phyloP scores from a whole-genome alignment of 2,888 invertebrate species.

The Harpalus rubripes region DNA sequence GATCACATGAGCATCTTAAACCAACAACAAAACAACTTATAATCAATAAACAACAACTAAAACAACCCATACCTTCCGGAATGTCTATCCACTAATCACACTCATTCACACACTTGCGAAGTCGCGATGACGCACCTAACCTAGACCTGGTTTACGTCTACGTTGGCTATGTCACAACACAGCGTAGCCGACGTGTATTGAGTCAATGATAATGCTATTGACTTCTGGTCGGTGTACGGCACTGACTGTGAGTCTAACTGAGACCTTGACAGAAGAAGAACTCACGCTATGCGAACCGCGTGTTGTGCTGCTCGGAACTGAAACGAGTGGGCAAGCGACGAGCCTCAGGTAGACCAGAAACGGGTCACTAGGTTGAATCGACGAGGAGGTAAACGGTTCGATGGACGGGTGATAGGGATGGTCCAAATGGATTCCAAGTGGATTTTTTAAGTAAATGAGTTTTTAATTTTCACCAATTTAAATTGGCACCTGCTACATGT shows the following conservation, averaged over 20 bases:
- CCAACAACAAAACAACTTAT: not conserved
- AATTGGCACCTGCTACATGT: too few species aligned
- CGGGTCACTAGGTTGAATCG: slow-evolving; percentile 65
- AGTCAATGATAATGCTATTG: too few species aligned
- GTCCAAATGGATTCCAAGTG: not conserved
- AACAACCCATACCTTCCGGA: slow-evolving; percentile 16
- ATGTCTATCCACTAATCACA: slow-evolving; percentile 25
- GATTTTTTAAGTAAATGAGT: too few species aligned
- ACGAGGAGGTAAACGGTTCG: slow-evolving; percentile 48
- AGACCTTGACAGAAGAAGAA: slow-evolving; percentile 27
- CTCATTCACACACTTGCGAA: slow-evolving; percentile 34
- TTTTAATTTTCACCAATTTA: too few species aligned
- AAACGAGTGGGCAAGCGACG: slow-evolving; percentile 48
- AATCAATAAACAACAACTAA: not conserved
- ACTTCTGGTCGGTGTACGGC: not conserved
- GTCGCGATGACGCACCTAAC: slow-evolving; percentile 12
- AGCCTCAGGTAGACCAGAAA: slow-evolving; percentile 63
- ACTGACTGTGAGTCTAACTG: slow-evolving; percentile 23
- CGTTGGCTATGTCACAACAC: not conserved
- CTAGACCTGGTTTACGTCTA: not conserved
- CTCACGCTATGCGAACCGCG: slow-evolving; percentile 48
- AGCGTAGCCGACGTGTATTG: too few species aligned
- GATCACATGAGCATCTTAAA: too few species aligned
- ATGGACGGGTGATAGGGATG: slow-evolving; percentile 11
- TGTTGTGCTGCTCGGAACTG: slow-evolving; percentile 58